phyloP scores from a whole-genome alignment of 2,113 vertebrate genomes.

The Etheostoma spectabile region DNA sequence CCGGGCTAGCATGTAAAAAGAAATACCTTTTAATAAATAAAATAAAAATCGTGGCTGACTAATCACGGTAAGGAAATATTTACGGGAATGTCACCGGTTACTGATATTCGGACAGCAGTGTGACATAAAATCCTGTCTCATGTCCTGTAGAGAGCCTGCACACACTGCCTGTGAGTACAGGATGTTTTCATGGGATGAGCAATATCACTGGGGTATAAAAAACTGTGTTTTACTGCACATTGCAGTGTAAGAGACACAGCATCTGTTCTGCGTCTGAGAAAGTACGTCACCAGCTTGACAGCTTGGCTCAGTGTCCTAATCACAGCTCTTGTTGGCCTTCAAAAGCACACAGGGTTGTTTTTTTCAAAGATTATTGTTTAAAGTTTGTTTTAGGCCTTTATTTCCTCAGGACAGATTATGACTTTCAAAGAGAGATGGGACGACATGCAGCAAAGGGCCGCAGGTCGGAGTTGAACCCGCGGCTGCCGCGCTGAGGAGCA shows the following conservation, averaged over 20 bases:
- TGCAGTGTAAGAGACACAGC: conserved; percentile 66
- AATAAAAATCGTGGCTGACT: conserved; percentile 11
- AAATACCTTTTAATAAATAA: neutral
- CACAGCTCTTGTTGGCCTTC: conserved; percentile 43
- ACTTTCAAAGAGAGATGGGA: too few relatives aligned
- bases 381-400: too few relatives aligned
- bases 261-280: conserved; percentile 74
- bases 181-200: conserved; percentile 81
- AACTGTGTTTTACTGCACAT: conserved; percentile 65
- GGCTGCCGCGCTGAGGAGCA: too few relatives aligned
- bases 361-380: too few relatives aligned
- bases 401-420: too few relatives aligned
- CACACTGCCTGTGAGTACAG: conserved; percentile 60
- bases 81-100: conserved; percentile 54
- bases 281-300: conserved; percentile 70
- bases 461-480: too few relatives aligned
- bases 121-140: conserved; percentile 66
- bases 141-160: conserved; percentile 66
- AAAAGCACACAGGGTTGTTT: conserved; percentile 9
- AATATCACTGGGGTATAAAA: conserved; percentile 71
- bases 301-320: conserved; percentile 65
- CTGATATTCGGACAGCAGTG: conserved; percentile 71
- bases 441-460: too few relatives aligned
- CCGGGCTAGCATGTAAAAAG: neutral
- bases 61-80: conserved; percentile 46